Evolutionary conservation across 2,113 vertebrate genomes (phyloP).

Genomic region (Hassar affinis): DNA sequence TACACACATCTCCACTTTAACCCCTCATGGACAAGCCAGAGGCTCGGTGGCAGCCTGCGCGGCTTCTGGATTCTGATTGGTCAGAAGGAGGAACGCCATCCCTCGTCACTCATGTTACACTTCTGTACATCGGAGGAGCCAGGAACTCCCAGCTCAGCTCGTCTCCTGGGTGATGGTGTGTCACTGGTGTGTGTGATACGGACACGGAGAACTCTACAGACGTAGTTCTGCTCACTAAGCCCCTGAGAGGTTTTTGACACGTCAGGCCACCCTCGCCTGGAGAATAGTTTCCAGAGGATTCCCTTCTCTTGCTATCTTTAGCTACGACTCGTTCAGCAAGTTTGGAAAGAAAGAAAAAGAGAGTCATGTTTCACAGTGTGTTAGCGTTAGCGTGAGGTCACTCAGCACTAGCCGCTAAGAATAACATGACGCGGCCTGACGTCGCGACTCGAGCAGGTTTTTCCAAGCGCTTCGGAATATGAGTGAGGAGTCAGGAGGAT

Average conservation of each 20-base stretch:
- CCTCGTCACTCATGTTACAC: no score
- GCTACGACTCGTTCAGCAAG: background rate
- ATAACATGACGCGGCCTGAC: background rate
- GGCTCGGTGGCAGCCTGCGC: no score
- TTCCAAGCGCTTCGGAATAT: background rate
- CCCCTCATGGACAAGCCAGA: background rate
- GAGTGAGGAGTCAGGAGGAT: background rate
- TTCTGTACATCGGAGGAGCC: background rate
- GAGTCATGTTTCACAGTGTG: background rate
- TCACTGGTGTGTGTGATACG: no score
- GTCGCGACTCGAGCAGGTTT: background rate
- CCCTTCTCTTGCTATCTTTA: background rate
- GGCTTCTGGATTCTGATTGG: background rate
- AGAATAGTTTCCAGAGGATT: background rate
- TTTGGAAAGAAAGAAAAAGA: background rate
- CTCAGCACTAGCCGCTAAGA: background rate
- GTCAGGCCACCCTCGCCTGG: background rate
- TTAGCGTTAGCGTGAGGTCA: background rate
- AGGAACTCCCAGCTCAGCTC: no score
- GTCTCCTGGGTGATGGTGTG: no score
- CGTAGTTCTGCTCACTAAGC: background rate
- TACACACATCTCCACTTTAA: background rate
- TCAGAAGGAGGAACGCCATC: background rate
- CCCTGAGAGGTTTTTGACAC: background rate
- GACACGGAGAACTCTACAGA: no score